phyloP scores from a whole-genome alignment of 2,113 vertebrate genomes.

The Vicugna pacos region DNA sequence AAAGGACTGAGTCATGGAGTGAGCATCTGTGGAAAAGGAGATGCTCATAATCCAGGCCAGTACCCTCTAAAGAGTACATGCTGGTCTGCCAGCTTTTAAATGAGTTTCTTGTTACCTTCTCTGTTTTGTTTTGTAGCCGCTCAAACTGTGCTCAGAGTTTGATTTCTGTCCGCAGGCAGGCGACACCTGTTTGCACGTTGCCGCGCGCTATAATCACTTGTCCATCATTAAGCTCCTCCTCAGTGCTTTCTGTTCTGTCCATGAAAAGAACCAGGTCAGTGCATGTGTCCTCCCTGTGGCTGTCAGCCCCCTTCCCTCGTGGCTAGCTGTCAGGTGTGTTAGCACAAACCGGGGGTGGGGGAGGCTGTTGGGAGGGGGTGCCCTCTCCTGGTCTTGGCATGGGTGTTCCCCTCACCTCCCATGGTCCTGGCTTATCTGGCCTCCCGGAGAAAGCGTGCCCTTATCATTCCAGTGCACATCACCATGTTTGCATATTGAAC shows the following conservation, averaged over 20 bases:
- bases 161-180: slow-evolving; percentile 92
- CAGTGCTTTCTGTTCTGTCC: slow-evolving; percentile 96
- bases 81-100: slow-evolving; percentile 1
- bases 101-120: neutral
- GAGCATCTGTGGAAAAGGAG: too few species aligned
- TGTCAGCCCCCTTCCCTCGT: neutral
- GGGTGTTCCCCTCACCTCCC: neutral
- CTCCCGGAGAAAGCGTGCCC: slow-evolving; percentile 40
- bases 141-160: slow-evolving; percentile 80
- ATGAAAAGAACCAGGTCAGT: slow-evolving; percentile 97
- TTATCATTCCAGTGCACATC: slow-evolving; percentile 62
- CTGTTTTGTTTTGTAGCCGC: slow-evolving; percentile 37
- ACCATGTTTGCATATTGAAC: slow-evolving; percentile 61
- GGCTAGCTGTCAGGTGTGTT: neutral
- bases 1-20: neutral
- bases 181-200: slow-evolving; percentile 96
- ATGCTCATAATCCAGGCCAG: neutral
- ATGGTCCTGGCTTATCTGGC: slow-evolving; percentile 43
- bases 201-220: slow-evolving; percentile 97
- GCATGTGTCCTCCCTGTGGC: slow-evolving; percentile 79
- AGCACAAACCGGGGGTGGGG: accelerated
- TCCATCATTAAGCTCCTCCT: slow-evolving; percentile 94
- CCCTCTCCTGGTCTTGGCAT: neutral
- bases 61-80: neutral
- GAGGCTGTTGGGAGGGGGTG: slow-evolving; percentile 5